phyloP scores from a whole-genome alignment of 2,797 vertebrate genomes.

The Enteromius argenteus region DNA sequence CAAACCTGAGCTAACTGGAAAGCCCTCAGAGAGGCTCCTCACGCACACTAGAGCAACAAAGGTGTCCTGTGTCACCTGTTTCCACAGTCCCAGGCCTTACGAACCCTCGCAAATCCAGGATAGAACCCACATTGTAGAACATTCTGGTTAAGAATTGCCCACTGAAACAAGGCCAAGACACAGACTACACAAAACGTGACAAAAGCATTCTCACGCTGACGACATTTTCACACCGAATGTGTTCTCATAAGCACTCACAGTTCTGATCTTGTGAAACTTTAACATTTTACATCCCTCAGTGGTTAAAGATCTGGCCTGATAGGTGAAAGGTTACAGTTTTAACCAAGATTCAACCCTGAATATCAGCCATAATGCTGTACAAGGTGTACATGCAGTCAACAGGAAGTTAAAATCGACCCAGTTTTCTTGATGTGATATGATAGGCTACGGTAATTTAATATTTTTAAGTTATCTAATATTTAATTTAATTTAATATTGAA shows the following conservation, averaged over 20 bases:
- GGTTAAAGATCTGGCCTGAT: not conserved
- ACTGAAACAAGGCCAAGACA: not conserved
- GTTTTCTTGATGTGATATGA: not conserved
- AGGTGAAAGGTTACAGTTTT: not conserved
- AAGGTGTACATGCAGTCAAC: conserved; percentile 1
- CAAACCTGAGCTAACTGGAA: conserved; percentile 1
- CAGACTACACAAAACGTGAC: not conserved
- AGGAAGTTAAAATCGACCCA: not conserved
- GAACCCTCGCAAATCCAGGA: not conserved
- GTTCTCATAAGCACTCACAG: not conserved
- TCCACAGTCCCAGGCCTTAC: not conserved
- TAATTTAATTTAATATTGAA: not conserved
- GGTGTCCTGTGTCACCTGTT: conserved; percentile 8
- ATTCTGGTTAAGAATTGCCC: not conserved
- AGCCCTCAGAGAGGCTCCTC: not conserved
- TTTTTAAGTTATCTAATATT: not conserved
- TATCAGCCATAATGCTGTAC: not conserved
- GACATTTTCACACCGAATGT: not conserved
- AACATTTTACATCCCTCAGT: not conserved
- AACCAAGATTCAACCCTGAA: not conserved
- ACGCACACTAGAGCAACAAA: not conserved
- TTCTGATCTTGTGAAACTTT: not conserved
- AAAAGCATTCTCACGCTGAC: not conserved
- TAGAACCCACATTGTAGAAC: not conserved
- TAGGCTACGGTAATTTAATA: not conserved